Conservation (phyloP, 2,888 invertebrate genomes). For the Eurytoma adleriae region DNA sequence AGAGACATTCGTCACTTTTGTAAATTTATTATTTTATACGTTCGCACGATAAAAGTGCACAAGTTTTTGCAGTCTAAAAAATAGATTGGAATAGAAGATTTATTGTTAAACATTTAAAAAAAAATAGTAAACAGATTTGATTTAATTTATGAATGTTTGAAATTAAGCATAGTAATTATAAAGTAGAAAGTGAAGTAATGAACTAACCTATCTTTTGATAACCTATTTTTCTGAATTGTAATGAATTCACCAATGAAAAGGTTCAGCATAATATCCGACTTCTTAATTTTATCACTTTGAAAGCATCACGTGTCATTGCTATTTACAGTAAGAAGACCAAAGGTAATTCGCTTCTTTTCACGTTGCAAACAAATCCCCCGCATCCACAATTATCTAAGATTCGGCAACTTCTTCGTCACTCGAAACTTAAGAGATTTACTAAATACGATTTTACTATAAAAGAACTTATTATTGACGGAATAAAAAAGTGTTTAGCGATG, state of each 20-base stretch:
- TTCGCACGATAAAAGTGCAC: no score
- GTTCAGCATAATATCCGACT: slow-evolving; percentile 21
- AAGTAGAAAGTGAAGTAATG: neutral
- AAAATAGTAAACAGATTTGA: neutral
- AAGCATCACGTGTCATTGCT: slow-evolving; percentile 1
- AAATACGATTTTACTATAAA: neutral
- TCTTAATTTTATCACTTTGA: slow-evolving; percentile 20
- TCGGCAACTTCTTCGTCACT: neutral
- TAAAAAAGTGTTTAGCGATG: slow-evolving; percentile 16
- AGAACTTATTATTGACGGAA: neutral
- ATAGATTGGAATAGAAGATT: no score
- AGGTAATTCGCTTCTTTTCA: neutral
- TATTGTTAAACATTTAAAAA: no score
- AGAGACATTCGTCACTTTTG: no score
- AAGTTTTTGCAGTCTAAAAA: no score
- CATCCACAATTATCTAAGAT: neutral
- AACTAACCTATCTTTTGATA: slow-evolving; percentile 56
- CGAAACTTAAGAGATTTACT: neutral
- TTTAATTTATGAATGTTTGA: neutral
- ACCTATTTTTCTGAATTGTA: slow-evolving; percentile 53
- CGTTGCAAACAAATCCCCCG: no score
- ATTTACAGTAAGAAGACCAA: neutral
- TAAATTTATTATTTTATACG: no score
- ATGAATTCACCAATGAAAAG: slow-evolving; percentile 34
- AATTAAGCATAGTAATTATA: neutral